Conservation (phyloP, 1,140 invertebrate genomes). For the Mycetomoellerius zeteki region DNA sequence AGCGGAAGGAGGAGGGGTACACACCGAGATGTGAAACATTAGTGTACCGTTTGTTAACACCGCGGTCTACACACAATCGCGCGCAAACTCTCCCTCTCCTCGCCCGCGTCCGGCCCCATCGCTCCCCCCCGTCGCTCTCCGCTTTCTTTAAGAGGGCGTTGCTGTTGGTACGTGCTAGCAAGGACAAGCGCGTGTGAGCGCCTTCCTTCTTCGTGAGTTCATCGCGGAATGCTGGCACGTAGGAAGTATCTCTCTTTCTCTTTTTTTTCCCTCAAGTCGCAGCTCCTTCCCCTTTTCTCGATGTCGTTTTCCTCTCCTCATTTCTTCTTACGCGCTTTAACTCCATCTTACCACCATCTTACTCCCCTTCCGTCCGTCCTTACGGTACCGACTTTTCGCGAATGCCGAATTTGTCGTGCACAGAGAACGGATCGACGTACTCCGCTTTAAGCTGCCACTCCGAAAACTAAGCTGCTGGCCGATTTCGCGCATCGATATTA, state of each 20-base stretch:
- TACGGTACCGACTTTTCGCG: slow-evolving; percentile 70
- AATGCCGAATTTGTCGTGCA: slow-evolving; percentile 74
- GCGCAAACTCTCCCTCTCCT: slow-evolving; percentile 65
- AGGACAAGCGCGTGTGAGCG: slow-evolving; percentile 73
- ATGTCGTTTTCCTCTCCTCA: slow-evolving; percentile 15
- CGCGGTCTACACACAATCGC: slow-evolving; percentile 84
- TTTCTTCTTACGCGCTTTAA: slow-evolving; percentile 48
- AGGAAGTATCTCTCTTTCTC: slow-evolving; percentile 31
- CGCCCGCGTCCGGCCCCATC: slow-evolving; percentile 36
- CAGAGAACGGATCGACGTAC: slow-evolving; percentile 62
- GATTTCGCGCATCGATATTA: slow-evolving; percentile 68
- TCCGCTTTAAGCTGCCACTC: slow-evolving; percentile 58
- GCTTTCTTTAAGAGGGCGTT: slow-evolving; percentile 64
- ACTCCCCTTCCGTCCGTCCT: background rate
- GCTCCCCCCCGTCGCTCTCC: background rate
- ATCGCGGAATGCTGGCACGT: slow-evolving; percentile 51
- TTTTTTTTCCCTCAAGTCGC: background rate
- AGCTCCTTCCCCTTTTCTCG: background rate
- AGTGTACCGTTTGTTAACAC: slow-evolving; percentile 87
- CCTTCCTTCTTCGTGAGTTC: slow-evolving; percentile 60
- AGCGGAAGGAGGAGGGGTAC: slow-evolving; percentile 69
- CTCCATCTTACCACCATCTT: slow-evolving; percentile 56
- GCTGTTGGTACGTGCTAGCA: slow-evolving; percentile 64
- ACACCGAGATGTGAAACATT: slow-evolving; percentile 86
- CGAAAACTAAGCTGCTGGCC: slow-evolving; percentile 56